These are phyloP conservation scores for Ctenopoma multispine DNA, from an alignment of 2,797 vertebrate genomes.

Conservation along the genomic window DNA sequence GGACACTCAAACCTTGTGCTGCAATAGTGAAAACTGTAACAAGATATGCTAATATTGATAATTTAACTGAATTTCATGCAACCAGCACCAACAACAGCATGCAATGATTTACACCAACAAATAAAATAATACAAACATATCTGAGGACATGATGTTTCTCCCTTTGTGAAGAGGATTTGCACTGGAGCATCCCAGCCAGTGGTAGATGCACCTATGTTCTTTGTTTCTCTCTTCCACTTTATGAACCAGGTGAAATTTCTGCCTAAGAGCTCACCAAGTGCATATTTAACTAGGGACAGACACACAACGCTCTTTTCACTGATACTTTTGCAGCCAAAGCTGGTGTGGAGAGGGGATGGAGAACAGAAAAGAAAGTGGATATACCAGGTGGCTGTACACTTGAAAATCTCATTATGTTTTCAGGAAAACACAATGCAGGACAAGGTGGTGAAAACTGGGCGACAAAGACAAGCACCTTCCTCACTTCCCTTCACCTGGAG, in stretches of 20 bases:
- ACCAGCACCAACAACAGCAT: neutral
- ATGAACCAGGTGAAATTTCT: slow-evolving; percentile 40
- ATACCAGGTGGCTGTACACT: slow-evolving; percentile 80
- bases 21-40: neutral
- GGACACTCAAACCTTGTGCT: neutral
- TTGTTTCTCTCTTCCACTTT: slow-evolving; percentile 28
- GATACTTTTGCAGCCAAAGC: slow-evolving; percentile 50
- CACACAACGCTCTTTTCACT: slow-evolving; percentile 45
- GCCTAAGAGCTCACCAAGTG: slow-evolving; percentile 32
- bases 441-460: slow-evolving; percentile 51
- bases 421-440: slow-evolving; percentile 62
- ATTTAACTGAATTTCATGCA: neutral
- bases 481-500: slow-evolving; percentile 49
- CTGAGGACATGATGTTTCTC: neutral
- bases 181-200: slow-evolving; percentile 25
- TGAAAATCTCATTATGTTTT: slow-evolving; percentile 76
- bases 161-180: slow-evolving; percentile 9
- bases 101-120: neutral
- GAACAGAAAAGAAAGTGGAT: slow-evolving; percentile 53
- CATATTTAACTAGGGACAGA: slow-evolving; percentile 32
- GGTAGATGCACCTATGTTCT: slow-evolving; percentile 7
- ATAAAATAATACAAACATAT: neutral
- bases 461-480: slow-evolving; percentile 52
- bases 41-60: neutral
- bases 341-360: slow-evolving; percentile 42